Percentiles rank a stretch among this genome's conserved stretches.
phyloP scores from a whole-genome alignment of 2,888 invertebrate species.

The Xestia rhomboidea region DNA sequence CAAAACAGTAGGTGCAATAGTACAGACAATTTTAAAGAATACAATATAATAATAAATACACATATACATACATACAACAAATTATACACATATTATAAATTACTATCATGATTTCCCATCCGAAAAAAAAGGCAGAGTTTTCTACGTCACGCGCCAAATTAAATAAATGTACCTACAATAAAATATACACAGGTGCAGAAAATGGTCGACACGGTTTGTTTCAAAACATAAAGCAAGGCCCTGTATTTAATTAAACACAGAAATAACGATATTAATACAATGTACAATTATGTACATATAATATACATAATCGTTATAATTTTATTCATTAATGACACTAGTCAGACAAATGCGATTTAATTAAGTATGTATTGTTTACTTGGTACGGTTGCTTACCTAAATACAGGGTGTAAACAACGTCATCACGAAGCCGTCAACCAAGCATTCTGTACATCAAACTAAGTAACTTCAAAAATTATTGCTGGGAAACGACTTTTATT shows the following conservation, averaged over 20 bases:
- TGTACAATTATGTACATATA: slow-evolving; percentile 14
- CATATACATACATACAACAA: too few relatives aligned
- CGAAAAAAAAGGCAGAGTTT: neutral
- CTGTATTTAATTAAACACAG: slow-evolving; percentile 24
- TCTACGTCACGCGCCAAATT: slow-evolving; percentile 15
- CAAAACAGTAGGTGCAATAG: too few relatives aligned
- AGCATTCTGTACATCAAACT: too few relatives aligned
- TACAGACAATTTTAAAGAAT: too few relatives aligned
- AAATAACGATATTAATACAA: slow-evolving; percentile 18
- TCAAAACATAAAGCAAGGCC: slow-evolving; percentile 11
- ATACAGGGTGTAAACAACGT: too few relatives aligned
- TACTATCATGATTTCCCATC: too few relatives aligned
- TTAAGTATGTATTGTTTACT: slow-evolving; percentile 1
- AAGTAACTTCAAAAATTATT: too few relatives aligned
- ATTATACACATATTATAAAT: too few relatives aligned
- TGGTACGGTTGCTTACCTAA: neutral
- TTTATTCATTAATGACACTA: slow-evolving; percentile 12
- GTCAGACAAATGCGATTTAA: slow-evolving; percentile 25
- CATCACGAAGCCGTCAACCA: too few relatives aligned
- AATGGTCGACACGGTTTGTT: slow-evolving; percentile 43
- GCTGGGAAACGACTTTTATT: too few relatives aligned
- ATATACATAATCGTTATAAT: slow-evolving; percentile 23
- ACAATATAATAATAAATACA: too few relatives aligned
- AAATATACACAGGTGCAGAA: slow-evolving; percentile 21
- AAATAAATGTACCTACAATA: neutral